Base-by-base conservation (phyloP, 2,888 invertebrate species). In the Bunonema sp. region DNA sequence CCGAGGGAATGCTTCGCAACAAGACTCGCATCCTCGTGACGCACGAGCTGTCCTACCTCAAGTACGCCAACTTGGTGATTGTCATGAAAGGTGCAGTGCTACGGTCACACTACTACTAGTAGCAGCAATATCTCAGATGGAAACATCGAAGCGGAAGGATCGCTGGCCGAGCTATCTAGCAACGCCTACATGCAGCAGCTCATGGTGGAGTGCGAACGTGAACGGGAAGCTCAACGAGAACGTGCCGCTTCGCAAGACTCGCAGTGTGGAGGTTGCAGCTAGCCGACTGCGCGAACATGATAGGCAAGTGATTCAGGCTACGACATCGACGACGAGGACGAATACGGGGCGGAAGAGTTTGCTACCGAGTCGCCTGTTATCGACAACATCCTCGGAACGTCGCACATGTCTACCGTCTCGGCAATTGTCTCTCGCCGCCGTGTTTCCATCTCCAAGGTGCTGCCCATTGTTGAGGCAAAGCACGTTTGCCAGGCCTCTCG, bases 31-130 rank as follows among this genome's bases (percentile, higher is more conserved):
- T 97, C 31, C 77, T 93, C 59, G 91, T 93, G 22, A 97, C 93
- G 0, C 91, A 97, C 71, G 83, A 86, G 54, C 81, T 93, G 38
- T 84, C 87, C 12, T 89, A 84, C 73, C 75, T 97, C 57, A 82
- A 86, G 1, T 80, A 84, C 66, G 83, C 85, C 1, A 86, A 93
- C 72, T 77, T 82, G 59, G 87, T 97, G 52, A 72, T 88, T 49
- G 91, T 93, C 5, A 72, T 97, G 65, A 82, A 81, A 61, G 77
- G 56, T 55, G 60, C 65, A 10, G 22, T 8, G n/a, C 12, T 18
- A 12, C 5, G 4, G 4, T 20, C 12, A 5, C 5, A 26, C 7
- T 26, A 8, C 26, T 26, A 8, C 5, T 26, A 26, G 12, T 50
- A 23, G 51, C 51, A 16, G 32, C 41, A 26, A 56, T 56, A 34